phyloP scores from a whole-genome alignment of 37 sponge, comb jelly and placozoan genomes.

The Aphrocallistes beatrix region DNA sequence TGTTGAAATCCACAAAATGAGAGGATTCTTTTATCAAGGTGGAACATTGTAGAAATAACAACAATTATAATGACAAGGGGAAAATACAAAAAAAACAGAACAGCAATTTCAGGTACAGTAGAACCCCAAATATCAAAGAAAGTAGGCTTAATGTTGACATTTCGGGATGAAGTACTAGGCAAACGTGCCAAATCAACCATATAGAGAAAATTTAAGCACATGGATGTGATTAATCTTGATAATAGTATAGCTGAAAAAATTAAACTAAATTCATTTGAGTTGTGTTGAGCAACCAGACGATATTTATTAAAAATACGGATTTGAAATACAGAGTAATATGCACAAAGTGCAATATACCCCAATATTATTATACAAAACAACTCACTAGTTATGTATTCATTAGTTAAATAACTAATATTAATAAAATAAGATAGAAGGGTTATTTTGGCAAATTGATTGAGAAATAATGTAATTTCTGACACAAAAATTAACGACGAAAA shows the following conservation, averaged over 20 bases:
- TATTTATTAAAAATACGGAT: slow-evolving; percentile 90
- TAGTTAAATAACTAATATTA: neutral
- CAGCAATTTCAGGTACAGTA: slow-evolving; percentile 2
- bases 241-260: slow-evolving; percentile 67
- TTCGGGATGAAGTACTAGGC: neutral
- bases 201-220: neutral
- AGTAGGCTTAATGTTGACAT: neutral
- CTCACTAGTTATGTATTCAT: slow-evolving; percentile 23
- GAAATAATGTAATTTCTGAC: neutral
- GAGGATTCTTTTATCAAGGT: neutral
- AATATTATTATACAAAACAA: slow-evolving; percentile 53
- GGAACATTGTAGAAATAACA: neutral
- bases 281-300: slow-evolving; percentile 75
- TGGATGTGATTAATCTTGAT: neutral
- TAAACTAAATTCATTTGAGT: slow-evolving; percentile 83
- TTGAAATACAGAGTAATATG: slow-evolving; percentile 88
- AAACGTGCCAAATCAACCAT: neutral
- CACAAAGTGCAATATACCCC: slow-evolving; percentile 83
- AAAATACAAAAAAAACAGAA: neutral
- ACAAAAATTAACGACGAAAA: neutral
- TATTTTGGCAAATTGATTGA: neutral
- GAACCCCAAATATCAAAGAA: slow-evolving; percentile 14
- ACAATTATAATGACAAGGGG: neutral
- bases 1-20: neutral
- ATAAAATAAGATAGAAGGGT: neutral